Evolutionary conservation across 2,113 vertebrate genomes (phyloP).

Genomic region (Carassius gibelio): DNA sequence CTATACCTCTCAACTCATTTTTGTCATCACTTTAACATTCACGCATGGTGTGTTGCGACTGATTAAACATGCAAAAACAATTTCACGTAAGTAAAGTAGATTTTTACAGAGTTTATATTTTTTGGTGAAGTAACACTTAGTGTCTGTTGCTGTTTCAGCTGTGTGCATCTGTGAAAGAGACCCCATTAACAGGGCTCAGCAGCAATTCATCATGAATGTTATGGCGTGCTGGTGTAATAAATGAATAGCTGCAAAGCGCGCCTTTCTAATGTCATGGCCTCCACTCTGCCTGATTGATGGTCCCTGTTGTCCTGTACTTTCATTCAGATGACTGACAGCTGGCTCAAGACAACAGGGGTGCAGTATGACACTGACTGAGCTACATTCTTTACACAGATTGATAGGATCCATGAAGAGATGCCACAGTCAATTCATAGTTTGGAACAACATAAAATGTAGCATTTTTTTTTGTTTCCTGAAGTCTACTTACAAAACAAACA

Average conservation of each 20-base stretch:
- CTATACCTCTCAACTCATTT: neutral
- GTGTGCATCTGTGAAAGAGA: conserved; percentile 1
- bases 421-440: neutral
- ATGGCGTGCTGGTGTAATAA: conserved; percentile 31
- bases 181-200: conserved; percentile 23
- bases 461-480: conserved; percentile 14
- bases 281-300: conserved; percentile 48
- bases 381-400: neutral
- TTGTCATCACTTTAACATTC: neutral
- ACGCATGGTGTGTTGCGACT: neutral
- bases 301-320: conserved; percentile 41
- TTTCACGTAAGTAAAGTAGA: neutral
- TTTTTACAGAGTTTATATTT: neutral
- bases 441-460: conserved; percentile 13
- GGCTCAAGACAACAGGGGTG: conserved; percentile 16
- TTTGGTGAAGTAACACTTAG: conserved; percentile 3
- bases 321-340: conserved; percentile 42
- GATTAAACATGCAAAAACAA: neutral
- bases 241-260: conserved; percentile 28
- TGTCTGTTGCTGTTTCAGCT: conserved; percentile 48
- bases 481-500: neutral
- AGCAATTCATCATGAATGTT: conserved; percentile 44
- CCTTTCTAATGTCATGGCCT: conserved; percentile 46
- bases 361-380: conserved; percentile 36
- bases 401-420: conserved; percentile 16